These are phyloP conservation scores for Brachymystax lenok DNA, from an alignment of 2,797 vertebrate genomes.

Conservation along the genomic window DNA sequence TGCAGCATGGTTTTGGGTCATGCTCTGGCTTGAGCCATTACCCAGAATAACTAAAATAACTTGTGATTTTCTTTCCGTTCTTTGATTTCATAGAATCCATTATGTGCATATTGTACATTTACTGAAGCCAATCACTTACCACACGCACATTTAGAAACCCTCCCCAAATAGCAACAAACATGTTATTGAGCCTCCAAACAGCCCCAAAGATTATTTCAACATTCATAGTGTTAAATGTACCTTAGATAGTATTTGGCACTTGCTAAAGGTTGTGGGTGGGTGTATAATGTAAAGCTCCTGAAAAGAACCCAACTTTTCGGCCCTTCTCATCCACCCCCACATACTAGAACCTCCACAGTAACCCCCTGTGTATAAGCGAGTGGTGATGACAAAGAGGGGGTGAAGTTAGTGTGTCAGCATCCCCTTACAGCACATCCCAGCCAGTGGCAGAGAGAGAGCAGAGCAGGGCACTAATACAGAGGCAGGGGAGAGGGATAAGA, in stretches of 20 bases:
- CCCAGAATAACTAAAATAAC: background rate
- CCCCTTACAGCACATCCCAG: background rate
- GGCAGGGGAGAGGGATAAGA: background rate
- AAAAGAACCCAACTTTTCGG: background rate
- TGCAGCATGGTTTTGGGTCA: background rate
- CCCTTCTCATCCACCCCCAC: background rate
- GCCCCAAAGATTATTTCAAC: background rate
- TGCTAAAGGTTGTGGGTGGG: background rate
- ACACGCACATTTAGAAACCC: background rate
- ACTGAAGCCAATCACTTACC: background rate
- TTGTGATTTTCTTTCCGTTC: background rate
- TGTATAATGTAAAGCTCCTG: background rate
- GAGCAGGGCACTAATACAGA: background rate
- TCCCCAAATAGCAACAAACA: no score
- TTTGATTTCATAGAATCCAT: no score
- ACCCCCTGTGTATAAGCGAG: background rate
- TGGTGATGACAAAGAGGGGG: background rate
- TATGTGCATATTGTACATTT: background rate
- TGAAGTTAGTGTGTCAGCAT: conserved; percentile 5
- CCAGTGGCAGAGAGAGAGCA: background rate
- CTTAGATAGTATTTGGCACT: background rate
- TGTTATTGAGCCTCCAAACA: background rate
- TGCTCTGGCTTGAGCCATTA: background rate
- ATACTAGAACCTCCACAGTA: background rate
- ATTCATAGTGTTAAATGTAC: background rate